phyloP scores from a whole-genome alignment of 2,797 vertebrate genomes.

The Discoglossus pictus region DNA sequence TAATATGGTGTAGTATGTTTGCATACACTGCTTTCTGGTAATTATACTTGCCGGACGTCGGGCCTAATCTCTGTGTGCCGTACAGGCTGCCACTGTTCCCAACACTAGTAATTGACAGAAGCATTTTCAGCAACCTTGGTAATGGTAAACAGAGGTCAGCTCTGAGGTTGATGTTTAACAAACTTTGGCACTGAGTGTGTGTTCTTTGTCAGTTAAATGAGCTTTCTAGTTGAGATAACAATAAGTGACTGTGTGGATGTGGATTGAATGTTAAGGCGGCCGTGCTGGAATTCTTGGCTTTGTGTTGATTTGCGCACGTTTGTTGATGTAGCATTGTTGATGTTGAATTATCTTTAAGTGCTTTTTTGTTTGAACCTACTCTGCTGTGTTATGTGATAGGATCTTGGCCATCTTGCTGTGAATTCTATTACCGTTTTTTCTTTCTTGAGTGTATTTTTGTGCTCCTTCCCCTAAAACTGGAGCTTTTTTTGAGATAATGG shows the following conservation, averaged over 20 bases:
- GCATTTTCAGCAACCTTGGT: conserved; percentile 47
- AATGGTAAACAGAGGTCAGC: conserved; percentile 51
- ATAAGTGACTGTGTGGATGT: conserved; percentile 33
- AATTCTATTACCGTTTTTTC: too few relatives aligned
- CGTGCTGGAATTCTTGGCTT: neutral
- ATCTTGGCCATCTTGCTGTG: too few relatives aligned
- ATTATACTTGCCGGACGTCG: too few relatives aligned
- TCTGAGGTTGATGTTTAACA: conserved; percentile 47
- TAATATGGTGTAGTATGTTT: too few relatives aligned
- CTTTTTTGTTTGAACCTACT: too few relatives aligned
- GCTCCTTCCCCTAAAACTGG: too few relatives aligned
- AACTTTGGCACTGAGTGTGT: conserved; percentile 35
- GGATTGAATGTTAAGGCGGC: neutral
- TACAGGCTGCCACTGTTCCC: conserved; percentile 6
- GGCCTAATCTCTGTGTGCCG: neutral
- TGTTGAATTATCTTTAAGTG: too few relatives aligned
- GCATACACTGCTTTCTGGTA: too few relatives aligned
- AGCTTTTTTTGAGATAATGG: too few relatives aligned
- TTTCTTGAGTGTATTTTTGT: too few relatives aligned
- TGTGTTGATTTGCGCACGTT: neutral
- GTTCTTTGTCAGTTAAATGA: conserved; percentile 49
- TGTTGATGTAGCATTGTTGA: too few relatives aligned
- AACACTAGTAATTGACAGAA: conserved; percentile 41
- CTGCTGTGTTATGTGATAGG: too few relatives aligned
- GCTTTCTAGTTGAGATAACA: conserved; percentile 36